Evolutionary conservation across 2,113 vertebrate species (phyloP), one percentile per base, ranked within the genome.

Genomic region (Sturnus vulgaris): DNA sequence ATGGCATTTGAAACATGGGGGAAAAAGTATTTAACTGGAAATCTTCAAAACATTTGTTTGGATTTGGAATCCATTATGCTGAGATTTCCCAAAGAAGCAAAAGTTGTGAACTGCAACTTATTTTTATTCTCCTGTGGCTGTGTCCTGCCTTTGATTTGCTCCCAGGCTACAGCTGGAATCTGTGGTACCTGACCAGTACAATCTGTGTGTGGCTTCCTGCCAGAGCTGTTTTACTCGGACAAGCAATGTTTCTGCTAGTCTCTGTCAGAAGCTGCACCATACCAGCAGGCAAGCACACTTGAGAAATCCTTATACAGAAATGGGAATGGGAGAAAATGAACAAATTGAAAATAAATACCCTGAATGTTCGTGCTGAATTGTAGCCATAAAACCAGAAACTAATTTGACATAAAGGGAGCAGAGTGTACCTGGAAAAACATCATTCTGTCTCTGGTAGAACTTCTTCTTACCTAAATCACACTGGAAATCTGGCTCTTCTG

Each of bases 161-260:
- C 25, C 18, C 37, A 15, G 17, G 28, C 37, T 59, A 10, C 28
- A 60, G 40, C 27, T 49, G 72, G 27, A 19, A 46, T 24, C 71
- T 24, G 47, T 7, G 21, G 80, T 47, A 46, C 35, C 66, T 28
- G 47, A 25, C 4, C 28, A 40, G 81, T 4, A 18, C 4, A 53
- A 57, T 49, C 47, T 13, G 0, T 21, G 39, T 2, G 37, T 8
- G 57, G 35, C 49, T 73, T 64, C 30, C 20, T 9, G 1, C 46
- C 0, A 0, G 7, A 30, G 20, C 17, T 20, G n/a, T 37, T 75
- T n/a, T 14, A 24, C 22, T 31, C 1, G 0, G 55, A 56, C 2
- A 3, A 47, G 55, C 5, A 8, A 33, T 14, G 0, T 28, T 69
- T 28, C 56, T 63, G 12, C 44, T 15, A 1, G 44, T 12, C 30